These are phyloP conservation scores for Drosophila gaucha DNA, from an alignment of 2,888 invertebrate genomes.

Conservation along the genomic window DNA sequence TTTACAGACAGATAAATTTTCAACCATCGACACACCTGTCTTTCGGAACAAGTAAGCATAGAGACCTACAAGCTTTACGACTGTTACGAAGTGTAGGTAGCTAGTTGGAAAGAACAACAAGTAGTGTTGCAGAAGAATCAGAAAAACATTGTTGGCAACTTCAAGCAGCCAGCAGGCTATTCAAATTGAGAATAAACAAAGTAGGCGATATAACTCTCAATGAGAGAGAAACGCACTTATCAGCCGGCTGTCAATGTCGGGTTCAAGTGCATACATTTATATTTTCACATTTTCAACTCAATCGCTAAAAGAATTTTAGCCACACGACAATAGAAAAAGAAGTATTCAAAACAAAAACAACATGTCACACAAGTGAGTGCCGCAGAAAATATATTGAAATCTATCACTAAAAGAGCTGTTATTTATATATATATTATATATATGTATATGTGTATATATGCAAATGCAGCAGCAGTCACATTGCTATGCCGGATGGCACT, in stretches of 20 bases:
- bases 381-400: neutral
- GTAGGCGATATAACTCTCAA: neutral
- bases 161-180: too few species aligned
- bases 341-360: neutral
- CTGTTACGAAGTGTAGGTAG: too few species aligned
- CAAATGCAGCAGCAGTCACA: slow-evolving; percentile 1
- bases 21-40: too few species aligned
- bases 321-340: neutral
- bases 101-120: too few species aligned
- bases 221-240: neutral
- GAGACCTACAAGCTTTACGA: too few species aligned
- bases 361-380: slow-evolving; percentile 34
- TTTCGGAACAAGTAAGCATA: too few species aligned
- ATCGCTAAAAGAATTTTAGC: neutral
- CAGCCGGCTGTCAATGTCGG: neutral
- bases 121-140: too few species aligned
- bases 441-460: neutral
- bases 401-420: neutral
- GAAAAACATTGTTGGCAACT: too few species aligned
- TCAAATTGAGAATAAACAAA: neutral
- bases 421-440: neutral
- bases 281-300: slow-evolving; percentile 4
- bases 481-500: slow-evolving; percentile 12
- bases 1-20: too few species aligned
- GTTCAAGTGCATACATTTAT: neutral